Evolutionary conservation across 2,888 invertebrate genomes (phyloP).

Genomic region (Eupithecia vulgata): DNA sequence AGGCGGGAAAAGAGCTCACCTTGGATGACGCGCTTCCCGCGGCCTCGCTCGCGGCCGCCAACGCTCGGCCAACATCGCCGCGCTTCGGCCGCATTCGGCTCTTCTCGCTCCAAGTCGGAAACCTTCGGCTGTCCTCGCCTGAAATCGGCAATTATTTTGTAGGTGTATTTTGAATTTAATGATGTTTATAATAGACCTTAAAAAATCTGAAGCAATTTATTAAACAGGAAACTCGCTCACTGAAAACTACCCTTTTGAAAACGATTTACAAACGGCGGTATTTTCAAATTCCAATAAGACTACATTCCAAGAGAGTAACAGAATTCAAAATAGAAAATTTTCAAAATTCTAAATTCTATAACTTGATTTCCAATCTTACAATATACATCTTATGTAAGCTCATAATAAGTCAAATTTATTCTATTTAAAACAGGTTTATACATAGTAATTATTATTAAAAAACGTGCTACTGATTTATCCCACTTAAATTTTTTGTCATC

Average conservation of each 20-base stretch:
- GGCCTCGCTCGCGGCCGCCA: slow-evolving; percentile 81
- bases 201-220: neutral
- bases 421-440: no score
- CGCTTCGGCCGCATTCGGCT: slow-evolving; percentile 52
- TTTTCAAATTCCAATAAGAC: neutral
- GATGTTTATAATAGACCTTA: neutral
- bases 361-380: no score
- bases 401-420: no score
- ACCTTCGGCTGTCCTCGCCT: slow-evolving; percentile 58
- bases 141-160: slow-evolving; percentile 56
- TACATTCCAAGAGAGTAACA: neutral
- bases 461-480: no score
- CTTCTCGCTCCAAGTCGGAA: slow-evolving; percentile 36
- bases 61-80: slow-evolving; percentile 57
- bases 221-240: neutral
- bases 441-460: no score
- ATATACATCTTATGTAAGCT: no score
- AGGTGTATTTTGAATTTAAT: slow-evolving; percentile 37
- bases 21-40: slow-evolving; percentile 79
- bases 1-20: slow-evolving; percentile 80
- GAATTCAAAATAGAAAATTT: neutral
- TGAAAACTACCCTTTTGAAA: neutral
- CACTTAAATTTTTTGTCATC: no score
- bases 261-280: neutral
- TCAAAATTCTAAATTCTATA: no score